A percentile compares a stretch with the other conserved stretches of the same genome.
Conservation (phyloP, 2,113 vertebrate genomes). For the Grammatotria lemairii region DNA sequence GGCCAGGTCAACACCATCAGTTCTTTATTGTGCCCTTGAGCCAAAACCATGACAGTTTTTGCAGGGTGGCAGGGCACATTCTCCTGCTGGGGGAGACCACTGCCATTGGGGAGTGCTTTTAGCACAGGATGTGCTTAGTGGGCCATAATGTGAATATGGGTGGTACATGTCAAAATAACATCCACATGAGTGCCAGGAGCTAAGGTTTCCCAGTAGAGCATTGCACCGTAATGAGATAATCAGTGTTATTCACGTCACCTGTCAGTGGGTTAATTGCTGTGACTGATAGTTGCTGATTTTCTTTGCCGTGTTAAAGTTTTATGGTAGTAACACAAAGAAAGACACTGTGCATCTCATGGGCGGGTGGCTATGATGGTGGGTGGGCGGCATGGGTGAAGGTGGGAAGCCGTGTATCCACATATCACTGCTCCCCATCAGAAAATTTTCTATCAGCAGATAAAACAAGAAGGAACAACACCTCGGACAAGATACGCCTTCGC, state of each 20-base stretch:
- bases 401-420: constrained; percentile 60
- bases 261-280: background rate
- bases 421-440: constrained; percentile 57
- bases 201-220: background rate
- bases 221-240: background rate
- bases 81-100: background rate
- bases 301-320: background rate
- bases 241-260: background rate
- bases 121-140: background rate
- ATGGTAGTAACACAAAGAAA: background rate
- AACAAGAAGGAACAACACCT: constrained; percentile 65
- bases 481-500: constrained; percentile 68
- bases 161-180: background rate
- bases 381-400: constrained; percentile 65
- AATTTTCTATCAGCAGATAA: constrained; percentile 59
- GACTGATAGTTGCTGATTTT: background rate
- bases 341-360: background rate
- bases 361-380: constrained; percentile 22
- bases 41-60: background rate
- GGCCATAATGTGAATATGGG: background rate
- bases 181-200: background rate
- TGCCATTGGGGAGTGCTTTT: background rate
- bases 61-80: background rate
- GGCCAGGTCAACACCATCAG: background rate
- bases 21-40: background rate